Evolutionary conservation across 2,797 vertebrate genomes (phyloP).

Genomic region (Neosalanx taihuensis): DNA sequence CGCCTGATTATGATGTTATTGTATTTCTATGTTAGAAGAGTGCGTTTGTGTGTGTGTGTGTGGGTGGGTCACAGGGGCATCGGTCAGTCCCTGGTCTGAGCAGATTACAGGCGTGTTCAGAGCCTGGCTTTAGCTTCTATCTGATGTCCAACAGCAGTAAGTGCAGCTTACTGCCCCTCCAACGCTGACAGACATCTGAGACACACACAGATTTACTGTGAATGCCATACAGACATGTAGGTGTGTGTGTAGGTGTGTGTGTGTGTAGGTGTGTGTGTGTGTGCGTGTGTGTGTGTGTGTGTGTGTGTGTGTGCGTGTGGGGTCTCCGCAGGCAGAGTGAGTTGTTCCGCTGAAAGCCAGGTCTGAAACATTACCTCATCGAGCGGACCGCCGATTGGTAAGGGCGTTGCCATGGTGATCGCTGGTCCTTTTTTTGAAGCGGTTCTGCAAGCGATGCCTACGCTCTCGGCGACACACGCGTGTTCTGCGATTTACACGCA

Average conservation of each 20-base stretch:
- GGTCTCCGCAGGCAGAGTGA: slow-evolving; percentile 44
- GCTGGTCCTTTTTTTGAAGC: slow-evolving; percentile 56
- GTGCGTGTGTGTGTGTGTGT: too few species aligned
- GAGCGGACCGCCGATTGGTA: slow-evolving; percentile 61
- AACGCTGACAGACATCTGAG: slow-evolving; percentile 15
- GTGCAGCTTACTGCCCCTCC: slow-evolving; percentile 25
- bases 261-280: too few species aligned
- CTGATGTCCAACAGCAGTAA: slow-evolving; percentile 34
- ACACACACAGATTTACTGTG: slow-evolving; percentile 6
- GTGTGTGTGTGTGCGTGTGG: slow-evolving; percentile 12
- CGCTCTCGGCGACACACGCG: slow-evolving; percentile 31
- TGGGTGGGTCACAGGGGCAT: not conserved
- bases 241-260: too few species aligned
- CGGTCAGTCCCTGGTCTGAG: slow-evolving; percentile 36
- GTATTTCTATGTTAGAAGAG: not conserved
- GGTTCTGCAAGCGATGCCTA: slow-evolving; percentile 53
- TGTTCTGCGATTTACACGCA: slow-evolving; percentile 1
- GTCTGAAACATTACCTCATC: slow-evolving; percentile 69
- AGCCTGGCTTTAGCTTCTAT: slow-evolving; percentile 35
- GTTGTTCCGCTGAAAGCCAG: slow-evolving; percentile 47
- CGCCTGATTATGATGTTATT: too few species aligned
- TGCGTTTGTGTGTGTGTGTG: not conserved
- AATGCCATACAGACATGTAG: not conserved
- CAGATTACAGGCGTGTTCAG: slow-evolving; percentile 48
- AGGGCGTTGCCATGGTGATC: slow-evolving; percentile 66